Evolutionary conservation across 2,113 vertebrate species (phyloP).

Genomic region (Solea senegalensis): DNA sequence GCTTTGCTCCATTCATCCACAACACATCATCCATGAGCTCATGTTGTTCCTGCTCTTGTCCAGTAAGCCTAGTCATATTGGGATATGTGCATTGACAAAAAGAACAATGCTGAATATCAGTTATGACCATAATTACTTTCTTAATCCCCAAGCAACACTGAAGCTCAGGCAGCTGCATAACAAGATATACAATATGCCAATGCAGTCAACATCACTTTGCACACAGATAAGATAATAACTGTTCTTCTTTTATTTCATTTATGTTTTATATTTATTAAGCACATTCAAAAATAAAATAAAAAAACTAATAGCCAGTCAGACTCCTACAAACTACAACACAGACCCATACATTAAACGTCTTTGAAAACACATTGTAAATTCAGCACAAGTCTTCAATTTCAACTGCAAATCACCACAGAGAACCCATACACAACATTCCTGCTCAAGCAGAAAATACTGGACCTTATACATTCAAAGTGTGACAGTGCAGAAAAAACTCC

Average conservation of each 20-base stretch:
- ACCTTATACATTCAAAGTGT: constrained; percentile 12
- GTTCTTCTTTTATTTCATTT: background rate
- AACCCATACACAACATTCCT: background rate
- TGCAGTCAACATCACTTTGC: constrained; percentile 11
- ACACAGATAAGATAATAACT: constrained; percentile 4
- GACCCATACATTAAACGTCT: too few species aligned
- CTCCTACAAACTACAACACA: too few species aligned
- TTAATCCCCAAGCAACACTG: constrained; percentile 15
- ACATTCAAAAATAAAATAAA: too few species aligned
- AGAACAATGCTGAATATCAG: background rate
- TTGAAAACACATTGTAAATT: too few species aligned
- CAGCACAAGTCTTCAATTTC: too few species aligned
- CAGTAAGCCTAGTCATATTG: background rate
- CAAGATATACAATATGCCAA: constrained; percentile 13
- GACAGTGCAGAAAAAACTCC: constrained; percentile 8
- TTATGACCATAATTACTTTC: constrained; percentile 32
- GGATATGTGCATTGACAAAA: background rate
- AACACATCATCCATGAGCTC: background rate
- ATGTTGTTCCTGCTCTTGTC: background rate
- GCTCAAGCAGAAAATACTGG: background rate
- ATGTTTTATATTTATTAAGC: too few species aligned
- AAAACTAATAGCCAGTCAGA: too few species aligned
- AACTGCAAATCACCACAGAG: too few species aligned
- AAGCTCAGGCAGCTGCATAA: constrained; percentile 21
- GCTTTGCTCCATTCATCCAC: background rate